phyloP scores from a whole-genome alignment of 2,888 invertebrate species.

The Metacarcinus magister region DNA sequence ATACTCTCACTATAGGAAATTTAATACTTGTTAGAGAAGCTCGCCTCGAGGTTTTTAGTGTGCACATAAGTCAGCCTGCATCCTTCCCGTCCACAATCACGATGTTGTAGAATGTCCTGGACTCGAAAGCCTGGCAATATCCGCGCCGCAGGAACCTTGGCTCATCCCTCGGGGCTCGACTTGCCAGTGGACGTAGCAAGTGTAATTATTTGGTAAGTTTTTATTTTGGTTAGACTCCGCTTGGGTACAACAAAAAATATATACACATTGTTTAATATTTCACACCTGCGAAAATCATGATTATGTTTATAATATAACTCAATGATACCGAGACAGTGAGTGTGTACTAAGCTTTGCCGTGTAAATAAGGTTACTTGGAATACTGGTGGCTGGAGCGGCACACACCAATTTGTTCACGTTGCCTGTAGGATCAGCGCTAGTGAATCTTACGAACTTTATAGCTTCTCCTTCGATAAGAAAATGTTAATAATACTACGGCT shows the following conservation, averaged over 20 bases:
- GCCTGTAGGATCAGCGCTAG: slow-evolving; percentile 63
- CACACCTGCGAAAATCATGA: neutral
- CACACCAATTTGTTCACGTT: slow-evolving; percentile 76
- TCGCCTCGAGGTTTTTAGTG: neutral
- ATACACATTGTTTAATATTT: neutral
- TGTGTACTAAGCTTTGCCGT: neutral
- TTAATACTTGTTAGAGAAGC: no score
- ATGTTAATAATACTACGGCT: neutral
- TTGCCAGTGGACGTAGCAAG: slow-evolving; percentile 70
- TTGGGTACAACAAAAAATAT: neutral
- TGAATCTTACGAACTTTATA: slow-evolving; percentile 58
- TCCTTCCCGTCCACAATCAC: neutral
- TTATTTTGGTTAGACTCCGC: slow-evolving; percentile 70
- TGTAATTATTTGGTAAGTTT: slow-evolving; percentile 69
- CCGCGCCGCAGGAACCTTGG: slow-evolving; percentile 36
- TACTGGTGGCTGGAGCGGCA: slow-evolving; percentile 51
- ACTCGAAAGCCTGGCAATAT: neutral
- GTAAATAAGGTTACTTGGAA: neutral
- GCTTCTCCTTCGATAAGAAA: slow-evolving; percentile 21
- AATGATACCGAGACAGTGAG: neutral
- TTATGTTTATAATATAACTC: neutral
- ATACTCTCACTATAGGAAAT: neutral
- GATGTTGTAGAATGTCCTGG: neutral
- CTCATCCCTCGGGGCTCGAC: slow-evolving; percentile 63
- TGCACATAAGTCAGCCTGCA: neutral